A percentile compares a stretch with the other conserved stretches of the same genome.
These are phyloP conservation scores for Drosophila acutilabella DNA, from an alignment of 2,888 invertebrate genomes.

Conservation along the genomic window DNA sequence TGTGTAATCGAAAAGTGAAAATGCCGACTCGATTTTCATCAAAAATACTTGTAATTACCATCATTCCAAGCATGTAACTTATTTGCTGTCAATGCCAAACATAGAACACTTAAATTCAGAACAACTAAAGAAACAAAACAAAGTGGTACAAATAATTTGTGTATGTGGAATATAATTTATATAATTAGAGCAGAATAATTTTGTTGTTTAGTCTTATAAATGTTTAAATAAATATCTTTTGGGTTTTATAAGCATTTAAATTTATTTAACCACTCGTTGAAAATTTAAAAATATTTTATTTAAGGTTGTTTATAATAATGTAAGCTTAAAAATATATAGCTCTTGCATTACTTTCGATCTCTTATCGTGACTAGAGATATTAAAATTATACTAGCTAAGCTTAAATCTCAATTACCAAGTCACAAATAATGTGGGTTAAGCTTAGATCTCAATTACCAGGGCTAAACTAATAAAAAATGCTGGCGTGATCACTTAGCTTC, in stretches of 20 bases:
- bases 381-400: neutral
- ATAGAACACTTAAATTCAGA: neutral
- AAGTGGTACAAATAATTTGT: neutral
- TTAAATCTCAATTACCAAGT: too few species aligned
- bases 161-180: neutral
- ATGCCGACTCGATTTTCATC: slow-evolving; percentile 35
- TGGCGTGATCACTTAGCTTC: slow-evolving; percentile 22
- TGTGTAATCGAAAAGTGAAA: slow-evolving; percentile 68
- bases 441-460: slow-evolving; percentile 8
- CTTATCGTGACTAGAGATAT: neutral
- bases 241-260: too few species aligned
- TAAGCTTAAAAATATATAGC: too few species aligned
- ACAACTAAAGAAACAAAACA: neutral
- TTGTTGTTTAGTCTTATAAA: too few species aligned
- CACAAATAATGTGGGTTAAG: too few species aligned
- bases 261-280: too few species aligned
- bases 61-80: slow-evolving; percentile 34
- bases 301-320: too few species aligned
- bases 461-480: neutral
- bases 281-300: too few species aligned
- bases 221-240: too few species aligned
- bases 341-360: neutral
- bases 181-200: too few species aligned
- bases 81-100: slow-evolving; percentile 21
- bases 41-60: slow-evolving; percentile 56